These are phyloP conservation scores for Helostoma temminkii DNA, from an alignment of 2,797 vertebrate genomes.

Conservation along the genomic window DNA sequence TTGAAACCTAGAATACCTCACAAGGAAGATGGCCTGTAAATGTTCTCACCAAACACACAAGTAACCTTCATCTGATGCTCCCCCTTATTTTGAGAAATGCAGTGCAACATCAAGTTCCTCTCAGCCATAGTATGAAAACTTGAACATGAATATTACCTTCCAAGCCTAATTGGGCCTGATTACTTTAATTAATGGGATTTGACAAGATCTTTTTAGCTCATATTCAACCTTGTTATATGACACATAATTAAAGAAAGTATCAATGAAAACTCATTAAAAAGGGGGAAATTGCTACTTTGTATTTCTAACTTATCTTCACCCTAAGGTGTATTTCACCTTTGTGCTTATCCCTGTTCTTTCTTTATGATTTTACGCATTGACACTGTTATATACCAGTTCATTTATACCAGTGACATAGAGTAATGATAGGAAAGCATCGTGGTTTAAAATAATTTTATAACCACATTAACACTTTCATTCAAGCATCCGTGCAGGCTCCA, in stretches of 20 bases:
- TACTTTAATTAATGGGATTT: constrained; percentile 33
- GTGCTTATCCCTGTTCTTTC: constrained; percentile 16
- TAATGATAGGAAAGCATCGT: constrained; percentile 22
- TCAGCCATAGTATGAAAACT: too few relatives aligned
- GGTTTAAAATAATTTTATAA: constrained; percentile 21
- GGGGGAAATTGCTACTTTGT: constrained; percentile 45
- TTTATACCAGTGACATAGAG: constrained; percentile 38
- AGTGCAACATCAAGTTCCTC: neutral
- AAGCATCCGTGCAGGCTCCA: constrained; percentile 22
- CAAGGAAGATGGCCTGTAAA: neutral
- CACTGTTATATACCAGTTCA: constrained; percentile 31
- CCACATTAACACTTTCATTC: constrained; percentile 29
- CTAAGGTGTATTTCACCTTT: constrained; percentile 36
- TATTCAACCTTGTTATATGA: constrained; percentile 13
- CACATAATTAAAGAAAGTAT: constrained; percentile 42
- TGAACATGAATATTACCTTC: constrained; percentile 6
- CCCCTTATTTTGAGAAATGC: constrained; percentile 1
- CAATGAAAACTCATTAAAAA: constrained; percentile 49
- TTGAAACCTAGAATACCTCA: neutral
- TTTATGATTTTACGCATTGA: constrained; percentile 23
- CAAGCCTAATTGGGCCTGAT: constrained; percentile 10
- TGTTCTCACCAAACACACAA: constrained; percentile 6
- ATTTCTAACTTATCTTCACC: constrained; percentile 45
- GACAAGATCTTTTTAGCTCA: constrained; percentile 15
- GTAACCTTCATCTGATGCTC: neutral